Evolutionary conservation across 37 sponge, comb jelly and placozoan species (phyloP).

Genomic region (Theonella swinhoei): DNA sequence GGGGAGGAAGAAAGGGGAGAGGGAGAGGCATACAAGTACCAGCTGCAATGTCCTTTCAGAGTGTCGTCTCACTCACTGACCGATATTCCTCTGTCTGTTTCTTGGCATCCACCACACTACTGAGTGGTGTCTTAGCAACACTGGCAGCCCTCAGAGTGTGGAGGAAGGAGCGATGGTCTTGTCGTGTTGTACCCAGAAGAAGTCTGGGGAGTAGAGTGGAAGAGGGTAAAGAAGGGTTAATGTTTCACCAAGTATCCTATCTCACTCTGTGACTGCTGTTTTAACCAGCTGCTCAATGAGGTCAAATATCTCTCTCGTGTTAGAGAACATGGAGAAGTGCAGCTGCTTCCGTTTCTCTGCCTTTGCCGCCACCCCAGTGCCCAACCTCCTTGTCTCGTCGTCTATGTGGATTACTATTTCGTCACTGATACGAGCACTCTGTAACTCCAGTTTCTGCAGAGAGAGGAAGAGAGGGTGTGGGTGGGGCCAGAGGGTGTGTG

Average conservation of each 20-base stretch:
- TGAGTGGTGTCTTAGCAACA: constrained; percentile 40
- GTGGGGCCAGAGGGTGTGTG: too few relatives aligned
- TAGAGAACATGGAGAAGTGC: constrained; percentile 60
- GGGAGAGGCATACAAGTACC: too few relatives aligned
- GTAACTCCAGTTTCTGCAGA: constrained; percentile 9
- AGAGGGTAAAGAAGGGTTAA: too few relatives aligned
- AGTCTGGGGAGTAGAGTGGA: constrained; percentile 31
- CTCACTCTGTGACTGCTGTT: constrained; percentile 65
- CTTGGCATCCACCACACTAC: constrained; percentile 44
- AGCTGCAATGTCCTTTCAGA: too few relatives aligned
- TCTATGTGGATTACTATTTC: constrained; percentile 15
- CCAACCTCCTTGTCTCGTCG: background rate
- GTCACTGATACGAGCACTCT: constrained; percentile 11
- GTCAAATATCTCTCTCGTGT: constrained; percentile 63
- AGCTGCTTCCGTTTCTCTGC: constrained; percentile 10
- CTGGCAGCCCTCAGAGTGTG: constrained; percentile 28
- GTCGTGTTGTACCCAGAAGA: constrained; percentile 10
- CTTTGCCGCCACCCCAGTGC: background rate
- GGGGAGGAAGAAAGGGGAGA: background rate
- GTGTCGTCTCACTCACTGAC: too few relatives aligned
- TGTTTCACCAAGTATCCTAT: too few relatives aligned
- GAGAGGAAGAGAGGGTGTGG: too few relatives aligned
- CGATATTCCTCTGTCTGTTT: constrained; percentile 49
- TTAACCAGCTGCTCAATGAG: constrained; percentile 81
- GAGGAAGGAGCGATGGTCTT: constrained; percentile 31